Base-by-base conservation (phyloP, 2,797 vertebrate genomes). In the Tenualosa ilisha region DNA sequence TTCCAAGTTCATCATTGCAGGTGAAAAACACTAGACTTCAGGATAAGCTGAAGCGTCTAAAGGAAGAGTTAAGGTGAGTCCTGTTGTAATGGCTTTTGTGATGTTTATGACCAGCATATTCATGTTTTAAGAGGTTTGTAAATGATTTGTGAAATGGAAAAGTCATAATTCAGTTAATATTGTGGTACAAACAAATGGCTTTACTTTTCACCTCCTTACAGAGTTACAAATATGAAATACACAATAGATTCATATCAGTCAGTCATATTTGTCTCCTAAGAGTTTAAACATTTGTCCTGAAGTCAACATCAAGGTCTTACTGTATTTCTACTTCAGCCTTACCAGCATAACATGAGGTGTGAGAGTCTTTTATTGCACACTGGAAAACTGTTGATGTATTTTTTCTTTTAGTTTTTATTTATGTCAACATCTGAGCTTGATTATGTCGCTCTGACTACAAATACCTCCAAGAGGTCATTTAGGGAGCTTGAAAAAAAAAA, bases 11-110 rank as follows among this genome's bases (percentile, higher is more conserved):
- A 50, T 96, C 98, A 0, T 93, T 93, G 6, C 49, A 0, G 0
- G 97, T 98, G 13, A 97, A 97, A 91, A 99, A 99, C 6, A 0
- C 0, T 0, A 91, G 96, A 2, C 94, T 97, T 85, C 0, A 46
- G 0, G 87, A 93, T 63, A 98, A 98, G 92, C 85, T 95, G 82
- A 0, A 0, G 0, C 85, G 90, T 0, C 93, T 98, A 1, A 85
- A 68, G 24, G 8, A 88, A 0, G 94, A 95, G 49, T 90, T 97
- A 22, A 43, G 37, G 72, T 79, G 72, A 46, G 72, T 46, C 31
- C 5, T 40, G 4, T 37, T 37, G 65, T 15, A 40, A 68, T 63
- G 24, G 65, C 26, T 13, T 79, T 43, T 17, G 40, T 79, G 31
- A 37, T 40, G 37, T 75, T 1, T 40, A 26, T 75, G 31, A 75